Percentiles rank a stretch among this genome's conserved stretches.
These are phyloP conservation scores for Candidula unifasciata DNA, from an alignment of 2,888 invertebrate genomes.

Conservation along the genomic window DNA sequence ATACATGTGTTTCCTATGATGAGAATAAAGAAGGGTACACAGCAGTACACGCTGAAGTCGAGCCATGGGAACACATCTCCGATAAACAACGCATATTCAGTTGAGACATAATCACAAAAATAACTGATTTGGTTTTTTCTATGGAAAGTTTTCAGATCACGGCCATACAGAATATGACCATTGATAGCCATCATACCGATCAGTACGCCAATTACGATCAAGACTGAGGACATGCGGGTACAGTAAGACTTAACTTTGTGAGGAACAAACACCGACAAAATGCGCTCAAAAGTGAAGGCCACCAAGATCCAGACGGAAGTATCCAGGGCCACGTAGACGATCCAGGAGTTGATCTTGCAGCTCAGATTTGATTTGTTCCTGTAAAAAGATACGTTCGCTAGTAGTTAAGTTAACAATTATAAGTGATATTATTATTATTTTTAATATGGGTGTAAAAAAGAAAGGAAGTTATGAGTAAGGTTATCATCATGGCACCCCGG, in stretches of 20 bases:
- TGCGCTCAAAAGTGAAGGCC: conserved; percentile 68
- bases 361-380: conserved; percentile 4
- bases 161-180: conserved; percentile 62
- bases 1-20: conserved; percentile 66
- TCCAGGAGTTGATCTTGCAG: conserved; percentile 63
- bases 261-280: conserved; percentile 67
- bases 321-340: conserved; percentile 66
- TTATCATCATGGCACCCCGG: too few relatives aligned
- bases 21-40: conserved; percentile 67
- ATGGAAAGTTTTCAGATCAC: conserved; percentile 36
- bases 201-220: conserved; percentile 53
- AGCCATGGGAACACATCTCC: conserved; percentile 67
- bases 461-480: too few relatives aligned
- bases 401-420: too few relatives aligned
- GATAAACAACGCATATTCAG: conserved; percentile 57
- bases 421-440: too few relatives aligned
- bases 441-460: too few relatives aligned
- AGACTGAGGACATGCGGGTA: conserved; percentile 56
- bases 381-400: too few relatives aligned
- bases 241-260: conserved; percentile 61
- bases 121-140: background rate
- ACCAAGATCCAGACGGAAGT: conserved; percentile 72
- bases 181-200: conserved; percentile 59
- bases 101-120: conserved; percentile 51
- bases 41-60: conserved; percentile 66